Evolutionary conservation across 2,888 invertebrate species (phyloP).

Genomic region (Drosophila suboccidentalis): DNA sequence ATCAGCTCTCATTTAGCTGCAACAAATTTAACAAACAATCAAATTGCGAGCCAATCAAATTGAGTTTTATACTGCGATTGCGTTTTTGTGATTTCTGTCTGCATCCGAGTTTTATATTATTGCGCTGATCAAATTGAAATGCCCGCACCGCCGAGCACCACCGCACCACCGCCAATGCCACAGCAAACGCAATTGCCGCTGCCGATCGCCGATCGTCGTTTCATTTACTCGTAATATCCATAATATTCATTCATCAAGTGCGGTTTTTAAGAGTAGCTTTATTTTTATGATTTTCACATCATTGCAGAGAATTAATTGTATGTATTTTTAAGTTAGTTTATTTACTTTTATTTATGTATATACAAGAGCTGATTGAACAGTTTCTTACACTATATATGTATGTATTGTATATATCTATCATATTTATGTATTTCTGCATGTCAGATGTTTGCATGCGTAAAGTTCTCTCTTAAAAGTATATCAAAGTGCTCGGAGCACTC

Average conservation of each 20-base stretch:
- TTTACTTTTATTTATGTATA: conserved; percentile 28
- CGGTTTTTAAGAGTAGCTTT: conserved; percentile 52
- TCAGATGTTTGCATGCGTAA: conserved; percentile 59
- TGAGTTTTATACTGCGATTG: conserved; percentile 50
- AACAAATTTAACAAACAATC: conserved; percentile 60
- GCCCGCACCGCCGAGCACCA: conserved; percentile 30
- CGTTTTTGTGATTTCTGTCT: conserved; percentile 46
- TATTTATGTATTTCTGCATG: conserved; percentile 66
- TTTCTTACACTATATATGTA: conserved; percentile 25
- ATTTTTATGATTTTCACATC: conserved; percentile 52
- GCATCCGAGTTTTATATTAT: conserved; percentile 56
- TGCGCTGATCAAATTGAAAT: conserved; percentile 50
- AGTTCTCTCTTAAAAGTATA: conserved; percentile 37
- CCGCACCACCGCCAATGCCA: conserved; percentile 14
- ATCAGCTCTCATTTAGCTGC: conserved; percentile 68
- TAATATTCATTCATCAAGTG: conserved; percentile 50
- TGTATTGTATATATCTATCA: conserved; percentile 48
- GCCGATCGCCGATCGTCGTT: conserved; percentile 15
- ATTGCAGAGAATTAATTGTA: conserved; percentile 28
- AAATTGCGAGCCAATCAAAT: conserved; percentile 38
- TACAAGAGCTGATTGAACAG: conserved; percentile 15
- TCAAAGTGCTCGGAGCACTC: conserved; percentile 44
- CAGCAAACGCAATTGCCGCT: conserved; percentile 17
- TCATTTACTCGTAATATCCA: conserved; percentile 25
- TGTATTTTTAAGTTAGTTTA: conserved; percentile 49